These are phyloP conservation scores for Varecia variegata DNA, from an alignment of 2,797 vertebrate species.

Conservation along the genomic window DNA sequence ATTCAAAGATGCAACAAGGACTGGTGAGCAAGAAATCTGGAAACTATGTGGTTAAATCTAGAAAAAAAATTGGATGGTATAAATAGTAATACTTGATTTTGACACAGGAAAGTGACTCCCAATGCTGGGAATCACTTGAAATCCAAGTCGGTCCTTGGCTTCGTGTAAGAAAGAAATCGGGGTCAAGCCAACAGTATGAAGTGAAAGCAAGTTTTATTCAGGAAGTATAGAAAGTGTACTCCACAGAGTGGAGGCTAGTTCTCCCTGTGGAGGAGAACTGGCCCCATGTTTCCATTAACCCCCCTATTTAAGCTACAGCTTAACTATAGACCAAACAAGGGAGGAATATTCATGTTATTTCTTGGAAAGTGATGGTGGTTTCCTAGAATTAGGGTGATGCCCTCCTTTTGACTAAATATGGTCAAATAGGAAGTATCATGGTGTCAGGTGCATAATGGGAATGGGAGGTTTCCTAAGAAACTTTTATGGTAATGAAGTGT, in stretches of 20 bases:
- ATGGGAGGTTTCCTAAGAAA: neutral
- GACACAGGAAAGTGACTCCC: neutral
- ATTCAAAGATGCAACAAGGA: neutral
- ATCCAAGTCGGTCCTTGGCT: neutral
- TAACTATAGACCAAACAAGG: neutral
- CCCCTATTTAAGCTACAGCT: neutral
- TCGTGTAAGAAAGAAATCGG: neutral
- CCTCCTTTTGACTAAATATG: neutral
- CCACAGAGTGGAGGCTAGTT: neutral
- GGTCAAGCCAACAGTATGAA: neutral
- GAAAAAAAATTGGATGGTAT: neutral
- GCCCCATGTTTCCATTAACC: neutral
- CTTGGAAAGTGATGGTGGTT: neutral
- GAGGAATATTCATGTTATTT: neutral
- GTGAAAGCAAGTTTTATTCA: neutral
- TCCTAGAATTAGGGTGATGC: neutral
- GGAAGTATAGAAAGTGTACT: neutral
- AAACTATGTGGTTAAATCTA: neutral
- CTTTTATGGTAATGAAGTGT: neutral
- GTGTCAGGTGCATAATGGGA: neutral
- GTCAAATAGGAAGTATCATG: neutral
- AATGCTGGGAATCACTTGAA: neutral
- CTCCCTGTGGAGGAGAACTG: neutral
- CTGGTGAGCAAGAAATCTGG: neutral
- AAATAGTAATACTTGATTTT: neutral